Evolutionary conservation across 1,140 invertebrate genomes (phyloP), one percentile per base, ranked within the genome.

Genomic region (Drosophila nigrodunni): DNA sequence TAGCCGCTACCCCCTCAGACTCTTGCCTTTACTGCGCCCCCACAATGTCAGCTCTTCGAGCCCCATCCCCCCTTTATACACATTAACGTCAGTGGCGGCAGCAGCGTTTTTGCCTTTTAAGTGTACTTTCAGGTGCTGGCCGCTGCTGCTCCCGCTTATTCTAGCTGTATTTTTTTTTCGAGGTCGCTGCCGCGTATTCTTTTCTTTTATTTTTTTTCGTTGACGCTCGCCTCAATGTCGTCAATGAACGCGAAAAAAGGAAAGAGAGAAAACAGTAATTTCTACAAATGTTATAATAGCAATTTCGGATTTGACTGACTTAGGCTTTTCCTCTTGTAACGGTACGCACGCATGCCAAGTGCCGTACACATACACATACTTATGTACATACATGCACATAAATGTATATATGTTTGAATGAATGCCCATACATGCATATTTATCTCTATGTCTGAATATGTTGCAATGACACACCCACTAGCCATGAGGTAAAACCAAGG

Each of bases 71-170:
- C 41, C 67, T 47, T 41, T 50, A 64, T 71, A 73, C 70, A 80
- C 70, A 78, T 88, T 82, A 88, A 80, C 74, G 83, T 83, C 85
- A 83, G 68, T 55, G 52, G 54, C 60, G 64, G 57, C 57, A 61
- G 41, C 47, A 67, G 47, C 52, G 21, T 34, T 34, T 35, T 52
- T 47, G 80, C 74, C 74, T 88, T 88, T 79, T 76, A 76, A 89
- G 81, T 89, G 78, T 90, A 81, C 78, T 79, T 81, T 90, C 85
- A 90, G 85, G 85, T 90, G 86, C 57, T 71, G 54, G 43, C 9
- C 55, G 55, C 71, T 83, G 67, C 55, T 57, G 73, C 61, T 66
- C 69, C 74, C 76, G 55, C 52, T 44, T 44, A 73, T 89, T 88
- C 86, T 81, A 79, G 80, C 71, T 89, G 80, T 59, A 76, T 69